Evolutionary conservation across 2,888 invertebrate species (phyloP).

Genomic region (Cloeon dipterum): DNA sequence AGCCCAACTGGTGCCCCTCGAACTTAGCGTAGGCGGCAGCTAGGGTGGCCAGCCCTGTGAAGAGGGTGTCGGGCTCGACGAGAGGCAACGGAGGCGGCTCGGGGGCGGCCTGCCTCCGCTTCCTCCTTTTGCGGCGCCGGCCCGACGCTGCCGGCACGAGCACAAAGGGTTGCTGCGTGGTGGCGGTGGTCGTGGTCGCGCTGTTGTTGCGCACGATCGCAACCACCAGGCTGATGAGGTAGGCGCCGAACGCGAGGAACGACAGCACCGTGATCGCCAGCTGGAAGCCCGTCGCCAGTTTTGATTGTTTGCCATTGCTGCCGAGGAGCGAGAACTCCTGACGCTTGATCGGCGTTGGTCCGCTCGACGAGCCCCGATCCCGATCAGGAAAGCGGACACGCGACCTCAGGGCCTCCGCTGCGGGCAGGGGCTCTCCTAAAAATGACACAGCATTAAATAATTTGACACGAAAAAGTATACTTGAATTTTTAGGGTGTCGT

Average conservation of each 20-base stretch:
- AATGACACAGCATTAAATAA: not conserved
- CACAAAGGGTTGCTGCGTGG: constrained; percentile 1
- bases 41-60: not conserved
- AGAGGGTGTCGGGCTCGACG: not conserved
- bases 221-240: constrained; percentile 51
- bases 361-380: not conserved
- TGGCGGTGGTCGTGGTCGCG: not conserved
- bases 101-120: not conserved
- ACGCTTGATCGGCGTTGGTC: not conserved
- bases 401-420: not conserved
- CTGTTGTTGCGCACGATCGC: constrained; percentile 37
- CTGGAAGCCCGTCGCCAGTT: constrained; percentile 37
- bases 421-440: not conserved
- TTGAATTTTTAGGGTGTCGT: too few species aligned
- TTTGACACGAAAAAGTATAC: too few species aligned
- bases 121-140: not conserved
- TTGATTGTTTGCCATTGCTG: not conserved
- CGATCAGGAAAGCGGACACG: too few species aligned
- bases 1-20: not conserved
- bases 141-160: not conserved
- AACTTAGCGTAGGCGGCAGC: not conserved
- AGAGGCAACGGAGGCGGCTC: not conserved
- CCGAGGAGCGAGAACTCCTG: not conserved
- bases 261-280: constrained; percentile 54
- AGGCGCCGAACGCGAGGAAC: constrained; percentile 67